phyloP scores from a whole-genome alignment of 2,113 vertebrate genomes.

The Dipodomys merriami region DNA sequence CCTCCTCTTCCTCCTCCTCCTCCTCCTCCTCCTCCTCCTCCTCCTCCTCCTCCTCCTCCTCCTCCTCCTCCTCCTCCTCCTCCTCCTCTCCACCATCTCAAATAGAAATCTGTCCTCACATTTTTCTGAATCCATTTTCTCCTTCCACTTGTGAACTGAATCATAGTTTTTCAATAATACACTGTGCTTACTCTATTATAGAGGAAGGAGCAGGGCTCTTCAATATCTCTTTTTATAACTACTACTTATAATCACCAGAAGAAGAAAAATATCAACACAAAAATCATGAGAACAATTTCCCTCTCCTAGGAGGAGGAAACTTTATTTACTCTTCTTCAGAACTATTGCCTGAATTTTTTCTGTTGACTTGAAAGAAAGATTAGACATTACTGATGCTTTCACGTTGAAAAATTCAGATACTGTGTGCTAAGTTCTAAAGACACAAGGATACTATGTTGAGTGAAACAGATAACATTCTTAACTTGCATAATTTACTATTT shows the following conservation, averaged over 20 bases:
- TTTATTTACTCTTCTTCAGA: slow-evolving; percentile 3
- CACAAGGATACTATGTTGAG: neutral
- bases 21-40: no score
- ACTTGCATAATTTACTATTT: neutral
- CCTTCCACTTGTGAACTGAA: slow-evolving; percentile 20
- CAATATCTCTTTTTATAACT: slow-evolving; percentile 29
- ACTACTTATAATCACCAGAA: slow-evolving; percentile 12
- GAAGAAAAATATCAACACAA: slow-evolving; percentile 44
- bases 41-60: no score
- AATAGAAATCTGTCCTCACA: neutral
- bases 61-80: no score
- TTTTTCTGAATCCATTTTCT: neutral
- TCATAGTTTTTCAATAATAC: neutral
- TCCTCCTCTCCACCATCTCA: neutral
- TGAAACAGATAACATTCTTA: neutral
- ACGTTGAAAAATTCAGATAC: neutral
- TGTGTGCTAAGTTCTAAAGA: neutral
- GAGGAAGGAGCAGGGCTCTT: neutral
- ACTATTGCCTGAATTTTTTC: neutral
- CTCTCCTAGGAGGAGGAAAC: neutral
- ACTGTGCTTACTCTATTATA: slow-evolving; percentile 14
- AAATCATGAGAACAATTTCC: neutral
- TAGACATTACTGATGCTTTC: slow-evolving; percentile 2
- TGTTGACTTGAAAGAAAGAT: neutral
- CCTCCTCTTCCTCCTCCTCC: no score